These are phyloP conservation scores for Acleris emargana DNA, from an alignment of 2,888 invertebrate genomes.

Conservation along the genomic window DNA sequence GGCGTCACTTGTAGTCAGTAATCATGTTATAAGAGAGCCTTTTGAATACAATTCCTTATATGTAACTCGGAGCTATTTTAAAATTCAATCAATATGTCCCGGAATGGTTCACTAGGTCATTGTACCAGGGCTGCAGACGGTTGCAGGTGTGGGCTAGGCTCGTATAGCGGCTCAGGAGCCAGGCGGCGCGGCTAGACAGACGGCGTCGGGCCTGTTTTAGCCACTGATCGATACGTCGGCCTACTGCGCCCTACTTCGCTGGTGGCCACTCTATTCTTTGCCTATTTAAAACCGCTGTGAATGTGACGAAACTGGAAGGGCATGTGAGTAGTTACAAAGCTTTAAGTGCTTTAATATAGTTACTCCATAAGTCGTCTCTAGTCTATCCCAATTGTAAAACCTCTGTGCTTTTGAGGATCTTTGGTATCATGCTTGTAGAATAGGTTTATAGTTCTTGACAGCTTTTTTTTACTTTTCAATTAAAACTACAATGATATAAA, in stretches of 20 bases:
- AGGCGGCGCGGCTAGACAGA: constrained; percentile 66
- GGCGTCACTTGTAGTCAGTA: neutral
- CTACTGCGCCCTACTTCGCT: constrained; percentile 73
- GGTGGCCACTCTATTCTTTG: constrained; percentile 67
- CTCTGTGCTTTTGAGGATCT: too few relatives aligned
- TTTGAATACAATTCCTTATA: constrained; percentile 58
- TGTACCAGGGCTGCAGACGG: constrained; percentile 63
- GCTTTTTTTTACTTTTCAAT: too few relatives aligned
- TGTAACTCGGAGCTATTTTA: constrained; percentile 56
- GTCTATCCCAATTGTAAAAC: too few relatives aligned
- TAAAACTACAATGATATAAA: too few relatives aligned
- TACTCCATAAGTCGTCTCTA: too few relatives aligned
- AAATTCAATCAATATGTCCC: constrained; percentile 65
- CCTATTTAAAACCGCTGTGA: constrained; percentile 55
- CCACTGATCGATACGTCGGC: constrained; percentile 75
- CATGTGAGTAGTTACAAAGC: too few relatives aligned
- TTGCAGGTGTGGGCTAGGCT: constrained; percentile 61
- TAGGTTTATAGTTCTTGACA: too few relatives aligned
- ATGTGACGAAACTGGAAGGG: constrained; percentile 43
- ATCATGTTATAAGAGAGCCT: constrained; percentile 39
- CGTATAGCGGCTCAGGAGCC: constrained; percentile 54
- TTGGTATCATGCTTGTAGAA: too few relatives aligned
- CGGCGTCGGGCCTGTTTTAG: constrained; percentile 72
- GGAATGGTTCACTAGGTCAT: constrained; percentile 71
- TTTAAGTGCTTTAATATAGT: too few relatives aligned